A percentile compares a stretch with the other conserved stretches of the same genome.
Conservation (phyloP, 2,888 invertebrate genomes). For the Xylota segnis region DNA sequence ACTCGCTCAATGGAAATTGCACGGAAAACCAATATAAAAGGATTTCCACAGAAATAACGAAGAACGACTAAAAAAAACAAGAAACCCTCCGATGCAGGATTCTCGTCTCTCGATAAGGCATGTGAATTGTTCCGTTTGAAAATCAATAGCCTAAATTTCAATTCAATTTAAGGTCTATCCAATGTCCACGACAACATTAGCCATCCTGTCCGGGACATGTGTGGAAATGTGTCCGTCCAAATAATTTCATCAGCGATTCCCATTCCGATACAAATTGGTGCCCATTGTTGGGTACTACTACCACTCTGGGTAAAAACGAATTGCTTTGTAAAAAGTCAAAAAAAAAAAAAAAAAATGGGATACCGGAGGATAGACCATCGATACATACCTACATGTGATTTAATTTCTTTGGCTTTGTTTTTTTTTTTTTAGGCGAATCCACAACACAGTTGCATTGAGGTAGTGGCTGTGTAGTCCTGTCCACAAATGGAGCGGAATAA, state of each 20-base stretch:
- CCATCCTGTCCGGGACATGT: constrained; percentile 57
- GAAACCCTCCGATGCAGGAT: constrained; percentile 29
- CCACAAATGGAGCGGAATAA: constrained; percentile 9
- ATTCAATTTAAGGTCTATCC: constrained; percentile 64
- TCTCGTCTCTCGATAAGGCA: constrained; percentile 12
- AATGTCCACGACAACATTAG: constrained; percentile 63
- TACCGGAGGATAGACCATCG: not conserved
- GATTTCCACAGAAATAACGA: constrained; percentile 36
- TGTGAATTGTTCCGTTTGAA: constrained; percentile 52
- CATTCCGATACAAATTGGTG: constrained; percentile 72
- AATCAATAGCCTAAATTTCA: constrained; percentile 75
- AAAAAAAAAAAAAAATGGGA: constrained; percentile 16
- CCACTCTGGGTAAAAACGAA: constrained; percentile 41
- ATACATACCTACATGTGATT: not conserved
- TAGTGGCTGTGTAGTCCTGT: not conserved
- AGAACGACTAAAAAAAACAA: not conserved
- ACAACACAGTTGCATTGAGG: not conserved
- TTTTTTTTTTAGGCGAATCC: not conserved
- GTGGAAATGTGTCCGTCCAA: constrained; percentile 61
- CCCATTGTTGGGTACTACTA: constrained; percentile 67
- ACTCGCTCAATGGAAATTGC: constrained; percentile 46
- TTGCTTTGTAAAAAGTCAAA: constrained; percentile 32
- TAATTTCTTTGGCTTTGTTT: not conserved
- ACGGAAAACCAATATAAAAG: constrained; percentile 42
- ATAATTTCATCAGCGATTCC: constrained; percentile 72